Base-by-base conservation (phyloP, 2,888 invertebrate genomes). In the Drosophila austrosaltans region DNA sequence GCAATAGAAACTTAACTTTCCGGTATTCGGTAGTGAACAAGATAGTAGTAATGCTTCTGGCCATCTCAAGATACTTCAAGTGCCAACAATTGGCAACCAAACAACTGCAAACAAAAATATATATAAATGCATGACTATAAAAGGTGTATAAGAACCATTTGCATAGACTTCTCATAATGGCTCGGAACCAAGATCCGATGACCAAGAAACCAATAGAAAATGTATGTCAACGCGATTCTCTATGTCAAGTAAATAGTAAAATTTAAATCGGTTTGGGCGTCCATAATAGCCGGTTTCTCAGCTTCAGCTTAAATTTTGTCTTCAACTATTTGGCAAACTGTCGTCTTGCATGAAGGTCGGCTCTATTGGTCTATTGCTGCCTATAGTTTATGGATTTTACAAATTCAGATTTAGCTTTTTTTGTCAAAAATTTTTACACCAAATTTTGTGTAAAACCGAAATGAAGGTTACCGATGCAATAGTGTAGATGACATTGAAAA, bases 181-280 rank as follows among this genome's bases (percentile, higher is more conserved):
- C 32, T 56, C 16, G 20, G 32, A 10, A 65, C 71, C 72, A 16
- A 16, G 59, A 71, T 64, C 53, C 72, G 72, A 62, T 72, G 66
- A 66, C 72, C 72, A 72, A 73, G 67, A 63, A 73, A 73, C 67
- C 42, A 60, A 62, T 48, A 54, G 16, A 10, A 71, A 75, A 87
- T 79, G 86, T 85, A 77, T 74, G 87, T 82, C 82, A 85, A 75
- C 67, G 62, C 57, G 73, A 71, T 76, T 80, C 69, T 78, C 79
- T 75, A 78, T 72, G 76, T 64, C 75, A 68, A 66, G 66, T 70
- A 72, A 56, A 71, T 73, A 75, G 64, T 69, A 72, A 57, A 57
- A 60, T 70, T 22, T 56, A 3, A 66, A 64, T 67, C 57, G 57
- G 60, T 58, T 58, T 32, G 63, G 39, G 36, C 36, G 36, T 56